These are phyloP conservation scores for Coreius guichenoti DNA, from an alignment of 2,797 vertebrate genomes.

Conservation along the genomic window DNA sequence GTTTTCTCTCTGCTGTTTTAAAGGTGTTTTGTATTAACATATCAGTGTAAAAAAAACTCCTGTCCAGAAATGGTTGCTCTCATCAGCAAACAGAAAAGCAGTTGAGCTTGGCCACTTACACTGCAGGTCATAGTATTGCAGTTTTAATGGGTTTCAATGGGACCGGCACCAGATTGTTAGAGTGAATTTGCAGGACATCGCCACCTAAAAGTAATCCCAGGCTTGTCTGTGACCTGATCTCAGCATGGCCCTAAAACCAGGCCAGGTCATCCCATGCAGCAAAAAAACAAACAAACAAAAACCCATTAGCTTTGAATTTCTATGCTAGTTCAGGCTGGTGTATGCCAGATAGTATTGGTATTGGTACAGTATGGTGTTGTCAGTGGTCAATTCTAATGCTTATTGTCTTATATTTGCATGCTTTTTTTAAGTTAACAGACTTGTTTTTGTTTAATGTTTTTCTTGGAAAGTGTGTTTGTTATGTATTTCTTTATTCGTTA, in stretches of 20 bases:
- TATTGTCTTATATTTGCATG: neutral
- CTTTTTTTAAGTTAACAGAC: neutral
- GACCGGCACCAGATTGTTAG: slow-evolving; percentile 54
- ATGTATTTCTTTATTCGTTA: neutral
- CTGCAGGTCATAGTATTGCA: slow-evolving; percentile 36
- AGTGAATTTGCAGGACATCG: slow-evolving; percentile 45
- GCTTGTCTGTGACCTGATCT: slow-evolving; percentile 42
- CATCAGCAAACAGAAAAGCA: slow-evolving; percentile 43
- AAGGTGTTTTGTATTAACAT: slow-evolving; percentile 7
- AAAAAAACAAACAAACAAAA: neutral
- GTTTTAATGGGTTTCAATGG: slow-evolving; percentile 62
- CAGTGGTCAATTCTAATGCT: neutral
- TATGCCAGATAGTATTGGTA: neutral
- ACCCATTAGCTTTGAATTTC: neutral
- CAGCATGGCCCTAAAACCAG: slow-evolving; percentile 36
- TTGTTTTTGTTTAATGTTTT: neutral
- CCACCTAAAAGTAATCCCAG: slow-evolving; percentile 20
- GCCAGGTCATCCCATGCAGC: neutral
- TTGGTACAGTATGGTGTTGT: neutral
- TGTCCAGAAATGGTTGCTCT: slow-evolving; percentile 27
- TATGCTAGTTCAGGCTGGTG: neutral
- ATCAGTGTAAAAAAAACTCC: neutral
- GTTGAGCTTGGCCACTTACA: slow-evolving; percentile 35
- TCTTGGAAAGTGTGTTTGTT: neutral
- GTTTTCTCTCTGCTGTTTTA: neutral